phyloP scores from a whole-genome alignment of 2,113 vertebrate genomes.

The Labeo catla region DNA sequence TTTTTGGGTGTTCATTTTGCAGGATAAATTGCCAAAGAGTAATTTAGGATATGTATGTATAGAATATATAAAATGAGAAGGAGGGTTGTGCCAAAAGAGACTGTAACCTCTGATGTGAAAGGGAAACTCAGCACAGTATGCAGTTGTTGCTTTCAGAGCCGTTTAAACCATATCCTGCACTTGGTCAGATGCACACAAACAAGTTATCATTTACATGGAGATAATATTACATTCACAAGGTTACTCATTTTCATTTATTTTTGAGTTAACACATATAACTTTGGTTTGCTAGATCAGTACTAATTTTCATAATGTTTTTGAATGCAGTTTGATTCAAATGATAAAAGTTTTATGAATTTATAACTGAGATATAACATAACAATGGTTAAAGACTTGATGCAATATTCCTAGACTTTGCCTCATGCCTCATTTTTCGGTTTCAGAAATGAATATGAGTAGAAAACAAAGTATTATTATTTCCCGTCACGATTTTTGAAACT shows the following conservation, averaged over 20 bases:
- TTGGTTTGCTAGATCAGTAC: not conserved
- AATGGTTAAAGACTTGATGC: not conserved
- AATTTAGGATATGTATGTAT: not conserved
- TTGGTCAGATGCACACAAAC: not conserved
- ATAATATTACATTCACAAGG: not conserved
- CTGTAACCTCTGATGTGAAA: conserved; percentile 13
- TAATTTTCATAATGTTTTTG: not conserved
- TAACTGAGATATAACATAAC: not conserved
- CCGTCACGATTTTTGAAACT: not conserved
- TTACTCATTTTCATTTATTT: conserved; percentile 4
- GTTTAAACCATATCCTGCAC: not conserved
- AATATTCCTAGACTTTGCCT: conserved; percentile 19
- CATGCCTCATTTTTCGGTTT: not conserved
- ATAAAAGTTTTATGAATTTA: not conserved
- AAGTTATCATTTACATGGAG: not conserved
- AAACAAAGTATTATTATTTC: not conserved
- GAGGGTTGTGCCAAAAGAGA: conserved; percentile 13
- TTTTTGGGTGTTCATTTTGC: conserved; percentile 21
- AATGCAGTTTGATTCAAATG: not conserved
- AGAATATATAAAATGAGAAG: not conserved
- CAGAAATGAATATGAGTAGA: not conserved
- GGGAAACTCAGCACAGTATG: not conserved
- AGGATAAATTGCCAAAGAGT: conserved; percentile 67
- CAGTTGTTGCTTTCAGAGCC: not conserved
- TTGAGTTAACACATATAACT: not conserved